Conservation (phyloP, 2,888 invertebrate genomes). For the Escarpia spicata region DNA sequence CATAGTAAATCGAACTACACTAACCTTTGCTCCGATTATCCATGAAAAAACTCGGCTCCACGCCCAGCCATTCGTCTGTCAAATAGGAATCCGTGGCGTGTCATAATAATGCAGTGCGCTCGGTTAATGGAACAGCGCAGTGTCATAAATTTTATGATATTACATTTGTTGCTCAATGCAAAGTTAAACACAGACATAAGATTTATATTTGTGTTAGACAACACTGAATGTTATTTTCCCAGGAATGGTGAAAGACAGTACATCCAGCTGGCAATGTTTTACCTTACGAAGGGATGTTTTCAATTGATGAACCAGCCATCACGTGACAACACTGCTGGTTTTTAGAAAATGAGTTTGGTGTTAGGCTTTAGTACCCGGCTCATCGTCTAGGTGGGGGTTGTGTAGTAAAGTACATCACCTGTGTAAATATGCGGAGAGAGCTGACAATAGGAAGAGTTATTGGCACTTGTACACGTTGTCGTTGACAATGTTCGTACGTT, state of each 20-base stretch:
- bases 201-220: background rate
- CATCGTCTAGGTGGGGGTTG: no score
- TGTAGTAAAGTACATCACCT: no score
- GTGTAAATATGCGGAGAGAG: no score
- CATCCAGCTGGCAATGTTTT: background rate
- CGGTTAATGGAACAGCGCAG: background rate
- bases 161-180: background rate
- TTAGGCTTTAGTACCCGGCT: no score
- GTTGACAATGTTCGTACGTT: no score
- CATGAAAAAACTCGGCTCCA: background rate
- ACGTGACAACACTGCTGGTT: background rate
- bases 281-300: background rate
- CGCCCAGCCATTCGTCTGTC: conserved; percentile 13
- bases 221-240: background rate
- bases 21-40: background rate
- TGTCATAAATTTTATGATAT: background rate
- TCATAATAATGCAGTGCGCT: background rate
- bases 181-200: background rate
- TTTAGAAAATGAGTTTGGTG: no score
- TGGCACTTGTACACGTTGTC: no score
- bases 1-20: conserved; percentile 7
- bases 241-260: background rate
- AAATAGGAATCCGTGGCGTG: conserved; percentile 6
- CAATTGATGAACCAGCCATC: background rate
- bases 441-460: no score